Evolutionary conservation across 2,888 invertebrate species (phyloP), one percentile per base, ranked within the genome.

Genomic region (Pediacus dermestoides): DNA sequence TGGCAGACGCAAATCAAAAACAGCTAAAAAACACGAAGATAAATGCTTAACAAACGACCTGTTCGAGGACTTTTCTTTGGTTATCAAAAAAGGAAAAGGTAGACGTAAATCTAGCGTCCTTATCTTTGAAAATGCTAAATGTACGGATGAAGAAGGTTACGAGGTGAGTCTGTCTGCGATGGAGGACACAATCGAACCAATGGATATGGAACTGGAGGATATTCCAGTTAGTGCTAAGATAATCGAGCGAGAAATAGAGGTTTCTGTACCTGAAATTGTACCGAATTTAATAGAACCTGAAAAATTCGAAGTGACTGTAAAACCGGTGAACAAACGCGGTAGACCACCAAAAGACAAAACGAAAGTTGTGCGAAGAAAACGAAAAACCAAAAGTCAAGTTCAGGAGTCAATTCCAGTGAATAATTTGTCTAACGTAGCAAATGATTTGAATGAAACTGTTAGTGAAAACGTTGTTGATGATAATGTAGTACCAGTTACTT

Each of bases 201-300:
- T 57, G 51, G 58, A 58, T 21, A 58, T 58, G 58, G 58, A 58
- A 39, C 30, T 58, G n/a, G 58, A 58, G 32, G 57, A 58, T 36
- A 55, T 53, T 9, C 52, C 57, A 1, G 40, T 55, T 9, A 51
- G 43, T 15, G 37, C 47, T 3, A 52, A 40, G 37, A 58, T 58
- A 8, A 58, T 57, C 13, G 57, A 57, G 41, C 48, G 48, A 8
- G 30, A 49, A 15, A 23, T 33, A 18, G 13, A 43, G 11, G 30
- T 21, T 28, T n/a, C 35, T 10, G 3, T 2, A 31, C 4, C 18
- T n/a, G 18, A 11, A 14, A n/a, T n/a, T n/a, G n/a, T n/a, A n/a
- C n/a, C n/a, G n/a, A n/a, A n/a, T n/a, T n/a, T n/a, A 25, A 14
- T 11, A 30, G 16, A 30, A 18, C 11, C 21, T 23, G 32, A 31